A percentile compares a stretch with the other conserved stretches of the same genome.
Conservation (phyloP, 2,797 vertebrate genomes). For the Podarcis lilfordi region DNA sequence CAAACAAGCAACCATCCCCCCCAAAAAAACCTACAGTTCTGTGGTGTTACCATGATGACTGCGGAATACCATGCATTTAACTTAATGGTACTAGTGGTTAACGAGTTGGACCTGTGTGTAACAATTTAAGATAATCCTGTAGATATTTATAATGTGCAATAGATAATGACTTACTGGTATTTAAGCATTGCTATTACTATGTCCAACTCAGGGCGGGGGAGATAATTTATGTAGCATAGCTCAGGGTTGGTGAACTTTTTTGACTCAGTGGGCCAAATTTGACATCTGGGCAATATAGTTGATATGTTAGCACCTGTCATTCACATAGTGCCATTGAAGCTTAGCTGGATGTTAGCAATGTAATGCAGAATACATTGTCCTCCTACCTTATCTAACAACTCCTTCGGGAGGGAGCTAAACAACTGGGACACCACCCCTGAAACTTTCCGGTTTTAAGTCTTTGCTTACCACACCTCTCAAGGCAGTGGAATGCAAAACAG, state of each 20-base stretch:
- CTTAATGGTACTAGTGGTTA: not conserved
- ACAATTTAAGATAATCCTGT: not conserved
- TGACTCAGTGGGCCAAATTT: no score
- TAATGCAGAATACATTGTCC: not conserved
- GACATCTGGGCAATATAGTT: no score
- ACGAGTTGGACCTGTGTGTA: not conserved
- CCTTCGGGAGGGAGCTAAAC: not conserved
- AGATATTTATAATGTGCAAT: not conserved
- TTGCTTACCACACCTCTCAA: no score
- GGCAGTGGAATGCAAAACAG: no score
- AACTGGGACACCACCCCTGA: not conserved
- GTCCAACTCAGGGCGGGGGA: not conserved
- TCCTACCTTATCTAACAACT: no score
- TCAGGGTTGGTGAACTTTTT: no score
- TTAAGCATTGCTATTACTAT: conserved; percentile 12
- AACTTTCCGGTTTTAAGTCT: no score
- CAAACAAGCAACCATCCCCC: no score
- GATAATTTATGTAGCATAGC: not conserved
- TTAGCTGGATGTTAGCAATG: not conserved
- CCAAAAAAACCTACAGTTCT: no score
- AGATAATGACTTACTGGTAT: conserved; percentile 21
- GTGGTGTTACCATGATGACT: no score
- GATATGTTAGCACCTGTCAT: no score
- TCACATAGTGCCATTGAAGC: no score
- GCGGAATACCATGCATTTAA: not conserved